phyloP scores from a whole-genome alignment of 2,113 vertebrate genomes.

The Turnix velox region DNA sequence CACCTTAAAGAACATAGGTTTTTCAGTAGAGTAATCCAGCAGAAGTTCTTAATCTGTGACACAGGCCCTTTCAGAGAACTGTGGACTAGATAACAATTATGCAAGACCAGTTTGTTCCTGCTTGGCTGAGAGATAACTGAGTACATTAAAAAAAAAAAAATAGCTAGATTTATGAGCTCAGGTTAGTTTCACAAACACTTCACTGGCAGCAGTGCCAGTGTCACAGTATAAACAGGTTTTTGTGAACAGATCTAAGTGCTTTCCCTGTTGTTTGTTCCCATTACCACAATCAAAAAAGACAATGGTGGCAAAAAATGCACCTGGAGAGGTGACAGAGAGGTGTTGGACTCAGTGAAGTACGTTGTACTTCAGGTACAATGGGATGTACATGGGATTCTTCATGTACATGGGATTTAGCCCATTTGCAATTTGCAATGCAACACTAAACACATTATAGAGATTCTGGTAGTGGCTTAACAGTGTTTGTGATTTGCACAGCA shows the following conservation, averaged over 20 bases:
- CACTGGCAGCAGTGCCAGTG: background rate
- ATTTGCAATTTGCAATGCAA: background rate
- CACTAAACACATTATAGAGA: background rate
- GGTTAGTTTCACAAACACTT: background rate
- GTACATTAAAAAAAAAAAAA: background rate
- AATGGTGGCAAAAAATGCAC: background rate
- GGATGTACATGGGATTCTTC: no score
- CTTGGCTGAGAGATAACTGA: background rate
- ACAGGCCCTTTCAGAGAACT: background rate
- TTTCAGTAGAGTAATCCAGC: background rate
- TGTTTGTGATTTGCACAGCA: background rate
- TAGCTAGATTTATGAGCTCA: background rate
- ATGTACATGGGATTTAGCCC: fast-evolving
- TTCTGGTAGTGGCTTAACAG: background rate
- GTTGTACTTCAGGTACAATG: no score
- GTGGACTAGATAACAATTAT: background rate
- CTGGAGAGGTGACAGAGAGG: background rate
- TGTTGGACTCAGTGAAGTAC: background rate
- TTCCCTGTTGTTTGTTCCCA: background rate
- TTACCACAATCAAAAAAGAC: background rate
- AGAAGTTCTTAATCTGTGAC: background rate
- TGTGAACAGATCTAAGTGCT: background rate
- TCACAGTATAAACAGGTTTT: background rate
- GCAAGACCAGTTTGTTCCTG: background rate
- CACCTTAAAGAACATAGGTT: background rate